Evolutionary conservation across 2,888 invertebrate species (phyloP), one percentile per base, ranked within the genome.

Genomic region (Linnaemya vulpina): DNA sequence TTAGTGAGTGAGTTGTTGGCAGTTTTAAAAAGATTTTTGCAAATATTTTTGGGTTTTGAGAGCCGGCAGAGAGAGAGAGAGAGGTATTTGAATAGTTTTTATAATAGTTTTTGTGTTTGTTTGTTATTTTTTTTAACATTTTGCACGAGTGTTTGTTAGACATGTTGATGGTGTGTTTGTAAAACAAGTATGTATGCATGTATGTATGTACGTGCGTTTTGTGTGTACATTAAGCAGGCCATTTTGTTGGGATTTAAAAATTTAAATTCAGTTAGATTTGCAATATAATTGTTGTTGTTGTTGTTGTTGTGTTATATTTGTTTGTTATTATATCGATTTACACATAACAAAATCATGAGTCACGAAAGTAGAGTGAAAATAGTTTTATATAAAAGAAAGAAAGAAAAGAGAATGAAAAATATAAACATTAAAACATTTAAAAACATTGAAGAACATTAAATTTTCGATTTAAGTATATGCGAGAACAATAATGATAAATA

Each of bases 361-460:
- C n/a, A 74, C 53, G 40, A 80, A 70, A 74, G 43, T 67, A 62
- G 58, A 83, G 83, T 51, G 86, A 87, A 84, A 78, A 68, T 73
- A 74, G 71, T n/a, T 74, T 55, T 22, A 82, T 86, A 86, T n/a
- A 85, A 79, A 84, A 87, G 62, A 76, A 76, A 83, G 67, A 84
- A 82, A 80, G 77, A 87, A 73, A 87, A 81, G 75, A 85, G 77
- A 86, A 75, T 83, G 78, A 85, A 87, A 30, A 87, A 87, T 87
- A 86, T 87, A 87, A n/a, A 65, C n/a, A 49, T 65, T 65, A 49
- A 87, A 87, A 81, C 86, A 84, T 86, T 87, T 88, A 85, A 84
- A 84, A 87, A 80, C 83, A 86, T 84, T 85, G 78, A 77, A 63
- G 78, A 67, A 55, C n/a, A 71, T 58, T 65, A 62, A 20, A 62